Evolutionary conservation across 2,797 vertebrate species (phyloP).

Genomic region (Trachops cirrhosus): DNA sequence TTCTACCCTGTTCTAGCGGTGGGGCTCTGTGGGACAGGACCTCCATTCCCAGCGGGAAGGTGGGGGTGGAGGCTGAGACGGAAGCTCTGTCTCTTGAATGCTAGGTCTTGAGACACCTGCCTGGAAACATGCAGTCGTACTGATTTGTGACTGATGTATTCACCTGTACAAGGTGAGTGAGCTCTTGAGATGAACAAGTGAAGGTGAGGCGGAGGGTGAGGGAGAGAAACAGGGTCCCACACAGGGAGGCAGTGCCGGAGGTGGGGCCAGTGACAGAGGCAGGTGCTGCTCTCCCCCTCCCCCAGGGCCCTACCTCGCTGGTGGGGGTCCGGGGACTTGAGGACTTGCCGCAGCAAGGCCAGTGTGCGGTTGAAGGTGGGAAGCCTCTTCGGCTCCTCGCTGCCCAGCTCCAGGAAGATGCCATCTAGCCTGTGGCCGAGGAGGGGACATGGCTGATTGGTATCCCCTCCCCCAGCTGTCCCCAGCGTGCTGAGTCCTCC

Average conservation of each 20-base stretch:
- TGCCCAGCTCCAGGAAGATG: constrained; percentile 85
- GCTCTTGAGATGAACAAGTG: neutral
- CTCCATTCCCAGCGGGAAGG: neutral
- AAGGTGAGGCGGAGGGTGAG: neutral
- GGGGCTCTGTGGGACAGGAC: neutral
- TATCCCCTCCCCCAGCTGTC: neutral
- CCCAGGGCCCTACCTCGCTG: constrained; percentile 82
- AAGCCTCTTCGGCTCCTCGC: constrained; percentile 86
- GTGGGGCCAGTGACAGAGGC: neutral
- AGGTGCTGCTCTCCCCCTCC: neutral
- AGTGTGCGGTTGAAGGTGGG: constrained; percentile 88
- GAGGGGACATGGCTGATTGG: neutral
- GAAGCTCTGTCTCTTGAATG: neutral
- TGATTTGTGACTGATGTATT: neutral
- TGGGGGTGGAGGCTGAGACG: neutral
- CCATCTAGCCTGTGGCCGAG: constrained; percentile 84
- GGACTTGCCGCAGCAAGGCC: constrained; percentile 85
- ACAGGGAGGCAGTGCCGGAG: neutral
- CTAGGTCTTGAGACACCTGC: neutral
- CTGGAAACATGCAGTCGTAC: neutral
- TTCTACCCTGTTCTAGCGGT: neutral
- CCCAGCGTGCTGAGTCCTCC: neutral
- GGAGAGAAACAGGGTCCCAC: neutral
- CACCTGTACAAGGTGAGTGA: neutral
- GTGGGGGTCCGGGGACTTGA: constrained; percentile 84